Evolutionary conservation across 2,113 vertebrate genomes (phyloP).

Genomic region (Pica pica): DNA sequence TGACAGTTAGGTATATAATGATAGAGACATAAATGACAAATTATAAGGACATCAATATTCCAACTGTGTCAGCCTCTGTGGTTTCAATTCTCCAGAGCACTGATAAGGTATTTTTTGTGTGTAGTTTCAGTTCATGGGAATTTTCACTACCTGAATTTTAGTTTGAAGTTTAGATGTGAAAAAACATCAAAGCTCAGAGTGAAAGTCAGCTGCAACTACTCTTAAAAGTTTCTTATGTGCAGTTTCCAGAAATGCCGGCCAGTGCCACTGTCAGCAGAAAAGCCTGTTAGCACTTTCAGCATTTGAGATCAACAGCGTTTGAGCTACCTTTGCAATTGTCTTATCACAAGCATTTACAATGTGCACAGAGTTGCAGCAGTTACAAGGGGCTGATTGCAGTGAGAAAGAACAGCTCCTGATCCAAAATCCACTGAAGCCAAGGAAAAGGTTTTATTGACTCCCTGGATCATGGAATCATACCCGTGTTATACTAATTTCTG

Average conservation of each 20-base stretch:
- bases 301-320: background rate
- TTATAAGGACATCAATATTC: constrained; percentile 26
- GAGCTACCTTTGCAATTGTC: background rate
- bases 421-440: background rate
- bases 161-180: constrained; percentile 24
- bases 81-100: constrained; percentile 5
- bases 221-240: background rate
- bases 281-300: background rate
- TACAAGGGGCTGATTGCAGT: background rate
- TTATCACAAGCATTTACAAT: background rate
- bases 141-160: constrained; percentile 9
- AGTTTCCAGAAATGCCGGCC: background rate
- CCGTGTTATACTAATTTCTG: background rate
- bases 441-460: background rate
- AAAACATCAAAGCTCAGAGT: constrained; percentile 19
- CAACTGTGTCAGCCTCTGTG: background rate
- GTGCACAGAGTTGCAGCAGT: background rate
- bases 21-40: constrained; percentile 15
- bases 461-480: background rate
- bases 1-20: background rate
- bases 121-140: background rate
- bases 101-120: background rate
- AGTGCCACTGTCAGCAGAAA: background rate
- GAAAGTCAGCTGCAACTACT: background rate
- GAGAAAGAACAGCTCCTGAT: background rate